A percentile compares a stretch with the other conserved stretches of the same genome.
phyloP scores from a whole-genome alignment of 2,113 vertebrate species.

The Poeciliopsis retropinna region DNA sequence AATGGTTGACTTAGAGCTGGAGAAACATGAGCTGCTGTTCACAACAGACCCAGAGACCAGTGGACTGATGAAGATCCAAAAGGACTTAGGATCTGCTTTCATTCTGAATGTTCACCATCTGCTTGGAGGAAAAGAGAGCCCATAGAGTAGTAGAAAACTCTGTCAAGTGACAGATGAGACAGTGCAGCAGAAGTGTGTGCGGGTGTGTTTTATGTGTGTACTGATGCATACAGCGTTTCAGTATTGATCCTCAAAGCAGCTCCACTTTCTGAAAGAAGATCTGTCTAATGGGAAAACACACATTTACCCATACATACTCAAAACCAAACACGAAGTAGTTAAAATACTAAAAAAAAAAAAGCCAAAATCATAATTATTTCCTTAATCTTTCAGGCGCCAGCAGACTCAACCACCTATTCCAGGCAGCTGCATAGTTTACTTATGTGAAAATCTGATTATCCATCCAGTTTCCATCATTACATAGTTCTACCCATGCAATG shows the following conservation, averaged over 20 bases:
- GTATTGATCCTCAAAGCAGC: conserved; percentile 71
- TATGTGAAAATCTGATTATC: conserved; percentile 35
- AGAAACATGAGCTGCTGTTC: conserved; percentile 55
- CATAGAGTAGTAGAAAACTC: conserved; percentile 60
- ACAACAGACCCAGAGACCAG: conserved; percentile 56
- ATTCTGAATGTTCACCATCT: conserved; percentile 77
- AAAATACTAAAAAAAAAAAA: conserved; percentile 21
- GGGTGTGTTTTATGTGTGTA: conserved; percentile 42
- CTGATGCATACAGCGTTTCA: conserved; percentile 54
- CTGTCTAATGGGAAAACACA: conserved; percentile 63
- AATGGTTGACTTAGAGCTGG: conserved; percentile 30
- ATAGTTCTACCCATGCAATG: conserved; percentile 17
- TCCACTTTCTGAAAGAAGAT: conserved; percentile 71
- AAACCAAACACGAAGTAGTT: conserved; percentile 17
- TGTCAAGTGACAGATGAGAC: conserved; percentile 73
- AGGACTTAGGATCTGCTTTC: conserved; percentile 76
- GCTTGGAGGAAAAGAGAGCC: conserved; percentile 68
- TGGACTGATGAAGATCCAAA: conserved; percentile 73
- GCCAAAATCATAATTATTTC: conserved; percentile 21
- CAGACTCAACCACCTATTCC: conserved; percentile 34
- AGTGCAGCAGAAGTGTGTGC: conserved; percentile 26
- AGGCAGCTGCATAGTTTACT: conserved; percentile 33
- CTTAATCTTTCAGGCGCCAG: conserved; percentile 40
- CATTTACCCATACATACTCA: conserved; percentile 45
- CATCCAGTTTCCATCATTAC: conserved; percentile 45